These are phyloP conservation scores for Elaeidobius kamerunicus DNA, from an alignment of 2,888 invertebrate genomes.

Conservation along the genomic window DNA sequence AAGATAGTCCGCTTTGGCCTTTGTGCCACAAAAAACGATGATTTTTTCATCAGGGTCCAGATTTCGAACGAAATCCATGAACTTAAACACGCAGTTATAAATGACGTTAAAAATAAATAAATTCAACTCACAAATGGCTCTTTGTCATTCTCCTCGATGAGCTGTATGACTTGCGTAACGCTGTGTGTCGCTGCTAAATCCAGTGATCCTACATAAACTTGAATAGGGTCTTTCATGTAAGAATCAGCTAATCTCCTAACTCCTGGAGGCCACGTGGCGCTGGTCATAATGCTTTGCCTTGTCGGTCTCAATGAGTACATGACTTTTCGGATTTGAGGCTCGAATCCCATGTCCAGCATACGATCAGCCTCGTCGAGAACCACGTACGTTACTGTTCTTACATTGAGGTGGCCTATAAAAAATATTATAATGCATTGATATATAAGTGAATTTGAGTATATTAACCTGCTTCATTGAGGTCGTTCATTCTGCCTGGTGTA, in stretches of 20 bases:
- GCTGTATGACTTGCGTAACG: slow-evolving; percentile 75
- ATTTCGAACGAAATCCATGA: slow-evolving; percentile 65
- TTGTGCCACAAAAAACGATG: slow-evolving; percentile 88
- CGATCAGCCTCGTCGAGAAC: slow-evolving; percentile 91
- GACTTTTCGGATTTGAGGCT: slow-evolving; percentile 82
- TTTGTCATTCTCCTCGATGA: slow-evolving; percentile 68
- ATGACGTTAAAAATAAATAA: slow-evolving; percentile 6
- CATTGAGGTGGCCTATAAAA: slow-evolving; percentile 59
- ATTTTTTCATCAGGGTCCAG: slow-evolving; percentile 78
- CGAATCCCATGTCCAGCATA: slow-evolving; percentile 86
- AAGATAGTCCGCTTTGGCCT: slow-evolving; percentile 78
- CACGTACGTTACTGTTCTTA: slow-evolving; percentile 79
- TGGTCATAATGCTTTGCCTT: slow-evolving; percentile 94
- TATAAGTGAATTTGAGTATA: not conserved
- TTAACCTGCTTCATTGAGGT: slow-evolving; percentile 59
- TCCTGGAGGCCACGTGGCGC: slow-evolving; percentile 91
- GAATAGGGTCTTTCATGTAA: slow-evolving; percentile 87
- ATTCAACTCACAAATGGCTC: slow-evolving; percentile 54
- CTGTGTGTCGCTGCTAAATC: slow-evolving; percentile 89
- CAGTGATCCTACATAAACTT: slow-evolving; percentile 83
- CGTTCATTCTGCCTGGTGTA: slow-evolving; percentile 90
- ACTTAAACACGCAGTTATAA: slow-evolving; percentile 45
- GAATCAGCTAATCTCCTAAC: slow-evolving; percentile 81
- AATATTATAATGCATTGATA: not conserved
- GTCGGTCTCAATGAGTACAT: slow-evolving; percentile 80